Evolutionary conservation across 2,113 vertebrate genomes (phyloP).

Genomic region (Trochalopteron elliotii): DNA sequence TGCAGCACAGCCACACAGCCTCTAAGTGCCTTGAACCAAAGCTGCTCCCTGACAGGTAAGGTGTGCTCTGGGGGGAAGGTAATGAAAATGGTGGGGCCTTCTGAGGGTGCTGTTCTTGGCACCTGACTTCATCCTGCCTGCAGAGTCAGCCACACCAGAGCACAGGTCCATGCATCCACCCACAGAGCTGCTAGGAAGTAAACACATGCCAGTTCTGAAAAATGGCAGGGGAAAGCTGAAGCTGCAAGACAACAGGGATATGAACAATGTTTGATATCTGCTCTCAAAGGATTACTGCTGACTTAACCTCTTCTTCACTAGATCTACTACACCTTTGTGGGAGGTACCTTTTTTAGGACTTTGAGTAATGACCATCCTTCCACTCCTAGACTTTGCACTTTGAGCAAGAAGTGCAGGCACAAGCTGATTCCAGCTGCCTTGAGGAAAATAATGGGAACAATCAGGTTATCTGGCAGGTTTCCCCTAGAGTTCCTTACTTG

Average conservation of each 20-base stretch:
- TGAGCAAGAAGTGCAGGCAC: not conserved
- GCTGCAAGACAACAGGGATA: not conserved
- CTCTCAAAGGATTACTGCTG: not conserved
- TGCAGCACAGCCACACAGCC: rapidly evolving
- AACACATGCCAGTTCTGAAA: not conserved
- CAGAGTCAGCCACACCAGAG: not conserved
- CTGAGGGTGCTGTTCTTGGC: not conserved
- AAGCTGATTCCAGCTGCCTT: not conserved
- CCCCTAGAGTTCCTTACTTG: not conserved
- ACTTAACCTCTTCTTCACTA: not conserved
- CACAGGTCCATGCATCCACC: rapidly evolving
- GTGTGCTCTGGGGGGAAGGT: not conserved
- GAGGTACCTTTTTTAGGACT: not conserved
- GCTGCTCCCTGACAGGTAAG: not conserved
- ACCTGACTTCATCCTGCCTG: not conserved
- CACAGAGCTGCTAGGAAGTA: not conserved
- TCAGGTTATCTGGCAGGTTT: not conserved
- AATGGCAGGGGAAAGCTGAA: not conserved
- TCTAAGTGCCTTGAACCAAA: not conserved
- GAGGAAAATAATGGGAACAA: not conserved
- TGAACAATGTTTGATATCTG: not conserved
- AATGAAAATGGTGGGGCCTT: not conserved
- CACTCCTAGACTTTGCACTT: not conserved
- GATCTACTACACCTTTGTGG: not conserved
- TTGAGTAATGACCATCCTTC: not conserved